Base-by-base conservation (phyloP, 1,140 invertebrate species). In the Megalopta genalis region DNA sequence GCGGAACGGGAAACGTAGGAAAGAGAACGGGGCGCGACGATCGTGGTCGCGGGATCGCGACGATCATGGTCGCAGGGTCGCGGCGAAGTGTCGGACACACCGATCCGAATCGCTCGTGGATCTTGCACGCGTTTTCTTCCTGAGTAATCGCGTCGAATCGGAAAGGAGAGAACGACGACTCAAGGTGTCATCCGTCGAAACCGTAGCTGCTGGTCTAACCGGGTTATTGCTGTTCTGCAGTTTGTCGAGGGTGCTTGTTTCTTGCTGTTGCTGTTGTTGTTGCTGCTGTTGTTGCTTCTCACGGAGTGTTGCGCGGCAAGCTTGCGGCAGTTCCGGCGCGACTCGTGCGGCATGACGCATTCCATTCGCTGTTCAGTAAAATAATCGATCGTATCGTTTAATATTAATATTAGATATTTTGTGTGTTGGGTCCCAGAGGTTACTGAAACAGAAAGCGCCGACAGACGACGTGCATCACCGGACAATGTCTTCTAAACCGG, bases 351-450 rank as follows among this genome's bases (percentile, higher is more conserved):
- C 77, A 86, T 87, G 84, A 83, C 84, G 85, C 86, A 86, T 86
- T 84, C 80, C 88, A 88, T 87, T 91, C 86, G 87, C 87, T 90
- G 87, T 91, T 89, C 88, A 86, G 90, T 92, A 92, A 93, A 92
- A 92, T 93, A 91, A 93, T 93, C 91, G 90, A 92, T 83, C 90
- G 90, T 90, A 91, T 92, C 89, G 88, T 91, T 91, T 92, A 92
- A 90, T 90, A 91, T 91, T 93, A 92, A 90, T 92, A 92, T 91
- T 92, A 92, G 91, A 92, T 93, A 92, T 91, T 46, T 92, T 92
- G 89, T 93, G 89, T 93, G 89, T 90, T 91, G 88, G 81, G 82
- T 90, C 91, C 91, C 91, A 88, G 87, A 91, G 91, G 87, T 92
- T 91, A 93, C 91, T 93, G 91, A 42, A 93, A 93, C 92, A 93